These are phyloP conservation scores for Plutella xylostella DNA, from an alignment of 2,888 invertebrate genomes.

Conservation along the genomic window DNA sequence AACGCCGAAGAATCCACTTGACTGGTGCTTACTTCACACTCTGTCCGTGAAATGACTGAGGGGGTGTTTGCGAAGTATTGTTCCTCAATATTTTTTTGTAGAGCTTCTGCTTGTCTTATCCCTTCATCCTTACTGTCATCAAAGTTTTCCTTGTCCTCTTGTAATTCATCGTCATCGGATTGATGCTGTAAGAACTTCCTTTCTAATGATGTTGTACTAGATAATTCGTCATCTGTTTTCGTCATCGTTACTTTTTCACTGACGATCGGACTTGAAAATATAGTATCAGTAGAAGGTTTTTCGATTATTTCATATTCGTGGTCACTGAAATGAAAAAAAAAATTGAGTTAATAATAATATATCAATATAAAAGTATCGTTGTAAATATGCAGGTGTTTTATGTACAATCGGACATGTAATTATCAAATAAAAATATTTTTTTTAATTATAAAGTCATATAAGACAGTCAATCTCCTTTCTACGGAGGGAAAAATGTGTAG, in stretches of 20 bases:
- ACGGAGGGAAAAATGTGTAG: too few species aligned
- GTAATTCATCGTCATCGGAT: slow-evolving; percentile 57
- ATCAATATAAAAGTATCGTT: too few species aligned
- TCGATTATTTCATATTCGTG: slow-evolving; percentile 94
- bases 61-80: slow-evolving; percentile 71
- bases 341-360: too few species aligned
- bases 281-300: slow-evolving; percentile 68
- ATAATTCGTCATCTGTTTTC: slow-evolving; percentile 61
- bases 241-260: slow-evolving; percentile 44
- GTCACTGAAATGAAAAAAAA: slow-evolving; percentile 74
- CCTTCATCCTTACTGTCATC: slow-evolving; percentile 34
- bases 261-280: slow-evolving; percentile 42
- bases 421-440: too few species aligned
- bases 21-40: slow-evolving; percentile 74
- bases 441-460: too few species aligned
- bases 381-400: too few species aligned
- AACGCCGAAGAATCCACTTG: slow-evolving; percentile 76
- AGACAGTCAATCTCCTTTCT: too few species aligned
- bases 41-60: slow-evolving; percentile 72
- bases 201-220: slow-evolving; percentile 62
- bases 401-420: too few species aligned
- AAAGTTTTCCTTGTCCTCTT: slow-evolving; percentile 41
- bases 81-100: slow-evolving; percentile 74
- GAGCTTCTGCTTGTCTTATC: slow-evolving; percentile 55
- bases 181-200: slow-evolving; percentile 59